Conservation (phyloP, 2,888 invertebrate species). For the Catonia carolina region DNA sequence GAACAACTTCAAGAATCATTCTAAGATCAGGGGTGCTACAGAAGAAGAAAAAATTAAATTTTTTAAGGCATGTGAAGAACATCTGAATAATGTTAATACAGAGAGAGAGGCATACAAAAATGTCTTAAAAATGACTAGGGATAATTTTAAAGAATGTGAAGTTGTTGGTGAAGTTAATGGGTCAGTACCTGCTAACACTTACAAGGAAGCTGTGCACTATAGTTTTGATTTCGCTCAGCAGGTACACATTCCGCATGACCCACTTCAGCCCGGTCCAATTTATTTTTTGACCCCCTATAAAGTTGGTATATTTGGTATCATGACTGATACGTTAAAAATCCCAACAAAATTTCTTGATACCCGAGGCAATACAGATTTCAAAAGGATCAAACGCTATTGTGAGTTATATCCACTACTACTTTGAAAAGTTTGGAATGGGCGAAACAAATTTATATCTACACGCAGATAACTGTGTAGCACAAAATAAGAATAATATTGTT, state of each 20-base stretch:
- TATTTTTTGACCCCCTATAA: conserved; percentile 4
- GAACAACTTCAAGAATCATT: background rate
- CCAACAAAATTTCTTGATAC: conserved; percentile 20
- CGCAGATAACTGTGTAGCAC: conserved; percentile 26
- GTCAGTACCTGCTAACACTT: no score
- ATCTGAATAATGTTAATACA: no score
- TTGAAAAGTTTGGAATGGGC: conserved; percentile 5
- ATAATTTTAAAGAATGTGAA: no score
- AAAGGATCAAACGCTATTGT: conserved; percentile 23
- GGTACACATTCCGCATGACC: no score
- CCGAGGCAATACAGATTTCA: conserved; percentile 5
- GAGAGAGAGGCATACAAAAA: no score
- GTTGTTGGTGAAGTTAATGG: no score
- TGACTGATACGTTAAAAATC: conserved; percentile 19
- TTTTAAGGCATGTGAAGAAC: no score
- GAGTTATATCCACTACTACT: conserved; percentile 15
- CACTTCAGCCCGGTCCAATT: no score
- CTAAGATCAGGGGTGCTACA: background rate
- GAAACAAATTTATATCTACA: conserved; percentile 3
- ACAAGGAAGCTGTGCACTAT: no score
- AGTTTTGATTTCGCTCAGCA: no score
- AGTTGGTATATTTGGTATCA: conserved; percentile 22
- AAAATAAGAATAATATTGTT: conserved; percentile 27
- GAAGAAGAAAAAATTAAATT: conserved; percentile 7
- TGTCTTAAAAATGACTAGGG: no score